Percentiles rank a stretch among this genome's conserved stretches.
Conservation (phyloP, 2,888 invertebrate species). For the Palloptera scutellata region DNA sequence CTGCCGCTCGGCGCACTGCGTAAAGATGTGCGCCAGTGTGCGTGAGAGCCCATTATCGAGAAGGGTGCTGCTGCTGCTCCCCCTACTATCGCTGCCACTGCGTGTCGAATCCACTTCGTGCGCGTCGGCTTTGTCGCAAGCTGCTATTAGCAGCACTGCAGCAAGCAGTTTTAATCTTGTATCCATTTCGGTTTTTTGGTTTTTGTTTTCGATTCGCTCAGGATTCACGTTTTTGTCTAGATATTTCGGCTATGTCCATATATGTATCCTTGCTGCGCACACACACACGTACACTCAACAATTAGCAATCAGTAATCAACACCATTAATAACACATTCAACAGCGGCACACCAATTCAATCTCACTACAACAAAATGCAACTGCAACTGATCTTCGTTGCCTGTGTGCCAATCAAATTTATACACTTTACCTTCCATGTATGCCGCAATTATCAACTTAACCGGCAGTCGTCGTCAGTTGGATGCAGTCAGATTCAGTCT, state of each 20-base stretch:
- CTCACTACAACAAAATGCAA: slow-evolving; percentile 44
- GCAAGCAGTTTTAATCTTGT: slow-evolving; percentile 46
- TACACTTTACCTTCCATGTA: slow-evolving; percentile 48
- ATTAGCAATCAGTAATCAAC: too few species aligned
- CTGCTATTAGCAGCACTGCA: slow-evolving; percentile 43
- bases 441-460: not conserved
- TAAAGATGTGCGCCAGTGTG: slow-evolving; percentile 59
- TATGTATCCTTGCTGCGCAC: too few species aligned
- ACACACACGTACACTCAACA: too few species aligned
- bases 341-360: slow-evolving; percentile 13
- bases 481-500: too few species aligned
- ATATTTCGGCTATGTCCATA: too few species aligned
- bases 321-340: not conserved
- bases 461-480: too few species aligned
- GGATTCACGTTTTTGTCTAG: too few species aligned
- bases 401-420: slow-evolving; percentile 51
- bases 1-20: slow-evolving; percentile 70
- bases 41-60: slow-evolving; percentile 55
- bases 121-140: slow-evolving; percentile 26
- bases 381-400: slow-evolving; percentile 58
- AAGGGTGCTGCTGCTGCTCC: slow-evolving; percentile 35
- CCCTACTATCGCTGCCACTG: not conserved
- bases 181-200: slow-evolving; percentile 53
- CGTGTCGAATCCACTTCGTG: slow-evolving; percentile 26
- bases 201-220: not conserved